Evolutionary conservation across 2,113 vertebrate genomes (phyloP), one percentile per base, ranked within the genome.

Genomic region (Poeciliopsis retropinna): DNA sequence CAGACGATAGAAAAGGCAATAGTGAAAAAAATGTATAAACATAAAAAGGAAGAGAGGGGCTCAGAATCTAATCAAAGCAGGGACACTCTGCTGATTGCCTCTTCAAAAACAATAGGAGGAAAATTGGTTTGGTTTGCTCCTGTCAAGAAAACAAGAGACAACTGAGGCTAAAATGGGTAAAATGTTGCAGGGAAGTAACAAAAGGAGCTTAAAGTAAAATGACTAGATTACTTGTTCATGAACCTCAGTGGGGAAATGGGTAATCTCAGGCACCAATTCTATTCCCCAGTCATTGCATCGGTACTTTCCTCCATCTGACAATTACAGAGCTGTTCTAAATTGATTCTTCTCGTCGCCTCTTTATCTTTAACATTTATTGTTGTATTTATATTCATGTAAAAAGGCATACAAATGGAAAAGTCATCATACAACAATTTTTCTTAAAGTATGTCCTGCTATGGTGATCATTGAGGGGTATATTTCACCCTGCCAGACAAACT

Each of bases 101-200:
- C 80, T 90, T 90, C 82, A 91, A 86, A 87, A 89, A 88, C 84
- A 90, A 88, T 82, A 79, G 76, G 75, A 65, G 72, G 64, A 86
- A 85, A 89, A 89, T 91, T 89, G 87, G 76, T 88, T 91, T 84
- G 81, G 80, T 93, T 92, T 91, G 85, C 89, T 88, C 90, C 85
- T 79, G 85, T 83, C 86, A 88, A 77, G 83, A 87, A 88, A 65
- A 73, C 67, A 81, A 80, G 60, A 89, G 85, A 90, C 78, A 88
- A 84, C 79, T 87, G 85, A 87, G 78, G 85, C 79, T 78, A 85
- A 86, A 91, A 93, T 81, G 78, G 80, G 81, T 83, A 78, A 87
- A 89, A 91, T 85, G 80, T 83, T 89, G 77, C 75, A 12, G 41
- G 70, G 79, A 67, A 83, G 79, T 91, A 92, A 89, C 81, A 62